These are phyloP conservation scores for Dryoscopus gambensis DNA, from an alignment of 2,113 vertebrate genomes.

Conservation along the genomic window DNA sequence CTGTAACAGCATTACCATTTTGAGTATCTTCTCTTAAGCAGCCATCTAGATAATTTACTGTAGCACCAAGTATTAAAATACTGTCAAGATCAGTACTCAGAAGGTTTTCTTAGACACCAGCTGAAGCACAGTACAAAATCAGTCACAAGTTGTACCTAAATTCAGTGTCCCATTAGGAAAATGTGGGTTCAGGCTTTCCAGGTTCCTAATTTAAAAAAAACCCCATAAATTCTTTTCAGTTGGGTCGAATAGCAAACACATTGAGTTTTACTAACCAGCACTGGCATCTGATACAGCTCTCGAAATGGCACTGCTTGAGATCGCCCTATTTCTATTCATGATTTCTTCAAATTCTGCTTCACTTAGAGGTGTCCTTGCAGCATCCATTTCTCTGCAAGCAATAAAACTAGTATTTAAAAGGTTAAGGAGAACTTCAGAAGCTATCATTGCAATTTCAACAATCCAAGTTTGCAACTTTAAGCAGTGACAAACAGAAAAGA, in stretches of 20 bases:
- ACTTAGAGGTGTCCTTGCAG: slow-evolving; percentile 90
- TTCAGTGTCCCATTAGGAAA: not conserved
- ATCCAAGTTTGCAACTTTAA: slow-evolving; percentile 57
- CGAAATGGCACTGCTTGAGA: slow-evolving; percentile 98
- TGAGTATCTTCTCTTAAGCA: not conserved
- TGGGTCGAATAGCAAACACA: not conserved
- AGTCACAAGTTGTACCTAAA: not conserved
- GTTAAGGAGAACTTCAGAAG: not conserved
- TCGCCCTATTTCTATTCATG: slow-evolving; percentile 97
- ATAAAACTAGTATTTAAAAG: slow-evolving; percentile 54
- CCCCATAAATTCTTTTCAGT: not conserved
- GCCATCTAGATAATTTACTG: not conserved
- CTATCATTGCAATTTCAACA: slow-evolving; percentile 37
- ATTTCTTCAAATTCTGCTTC: slow-evolving; percentile 99
- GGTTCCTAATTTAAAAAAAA: not conserved
- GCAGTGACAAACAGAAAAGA: slow-evolving; percentile 67
- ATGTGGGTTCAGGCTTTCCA: not conserved
- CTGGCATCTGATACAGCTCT: slow-evolving; percentile 97
- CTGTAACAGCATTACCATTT: not conserved
- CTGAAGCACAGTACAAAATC: not conserved
- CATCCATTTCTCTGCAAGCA: slow-evolving; percentile 91
- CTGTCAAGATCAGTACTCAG: not conserved
- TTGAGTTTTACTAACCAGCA: slow-evolving; percentile 82
- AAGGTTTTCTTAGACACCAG: not conserved
- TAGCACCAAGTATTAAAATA: not conserved